Percentiles rank a stretch among this genome's conserved stretches.
Conservation (phyloP, 2,888 invertebrate genomes). For the Troides oblongomaculatus region DNA sequence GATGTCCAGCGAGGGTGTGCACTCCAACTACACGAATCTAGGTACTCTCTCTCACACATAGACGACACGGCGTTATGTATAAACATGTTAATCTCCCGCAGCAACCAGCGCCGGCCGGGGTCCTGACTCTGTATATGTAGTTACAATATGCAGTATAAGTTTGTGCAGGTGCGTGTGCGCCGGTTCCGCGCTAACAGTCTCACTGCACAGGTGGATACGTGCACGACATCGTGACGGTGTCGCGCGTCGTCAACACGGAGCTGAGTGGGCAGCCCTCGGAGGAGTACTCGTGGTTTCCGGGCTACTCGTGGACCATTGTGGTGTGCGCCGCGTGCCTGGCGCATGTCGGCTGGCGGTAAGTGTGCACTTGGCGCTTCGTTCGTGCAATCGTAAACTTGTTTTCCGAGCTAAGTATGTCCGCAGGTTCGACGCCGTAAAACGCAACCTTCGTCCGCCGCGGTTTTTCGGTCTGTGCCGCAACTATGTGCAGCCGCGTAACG, state of each 20-base stretch:
- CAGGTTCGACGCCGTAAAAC: conserved; percentile 63
- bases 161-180: conserved; percentile 34
- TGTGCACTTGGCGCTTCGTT: not conserved
- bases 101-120: not conserved
- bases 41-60: conserved; percentile 33
- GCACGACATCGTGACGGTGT: conserved; percentile 73
- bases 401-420: not conserved
- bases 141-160: not conserved
- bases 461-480: conserved; percentile 73
- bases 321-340: conserved; percentile 54
- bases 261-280: conserved; percentile 50
- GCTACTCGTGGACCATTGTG: conserved; percentile 68
- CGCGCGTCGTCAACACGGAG: conserved; percentile 43
- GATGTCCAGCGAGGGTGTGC: conserved; percentile 70
- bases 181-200: not conserved
- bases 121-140: not conserved
- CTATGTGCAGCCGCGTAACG: conserved; percentile 54
- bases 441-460: conserved; percentile 56
- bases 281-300: conserved; percentile 76
- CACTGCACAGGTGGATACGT: conserved; percentile 59
- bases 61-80: no score
- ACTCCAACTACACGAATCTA: conserved; percentile 64
- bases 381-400: not conserved
- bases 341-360: conserved; percentile 66
- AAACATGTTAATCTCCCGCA: no score